Percentiles rank a stretch among this genome's conserved stretches.
Evolutionary conservation across 2,888 invertebrate species (phyloP).

Genomic region (Tyria jacobaeae): DNA sequence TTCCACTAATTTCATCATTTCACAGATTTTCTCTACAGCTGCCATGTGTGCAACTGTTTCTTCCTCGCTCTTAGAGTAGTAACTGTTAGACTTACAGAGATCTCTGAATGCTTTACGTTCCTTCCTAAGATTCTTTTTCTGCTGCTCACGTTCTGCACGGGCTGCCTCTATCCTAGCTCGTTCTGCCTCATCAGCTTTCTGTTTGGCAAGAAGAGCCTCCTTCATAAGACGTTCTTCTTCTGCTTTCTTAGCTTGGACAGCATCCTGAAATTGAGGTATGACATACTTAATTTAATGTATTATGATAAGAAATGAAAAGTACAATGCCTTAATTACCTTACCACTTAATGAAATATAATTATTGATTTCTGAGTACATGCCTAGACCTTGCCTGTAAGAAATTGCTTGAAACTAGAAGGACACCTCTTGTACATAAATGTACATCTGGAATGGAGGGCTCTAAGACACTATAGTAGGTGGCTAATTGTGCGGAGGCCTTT

Average conservation of each 20-base stretch:
- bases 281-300: neutral
- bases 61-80: slow-evolving; percentile 90
- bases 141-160: slow-evolving; percentile 94
- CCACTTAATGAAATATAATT: no score
- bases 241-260: slow-evolving; percentile 92
- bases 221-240: slow-evolving; percentile 92
- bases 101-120: slow-evolving; percentile 94
- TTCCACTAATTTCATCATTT: slow-evolving; percentile 90
- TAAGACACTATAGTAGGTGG: no score
- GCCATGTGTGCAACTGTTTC: slow-evolving; percentile 94
- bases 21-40: slow-evolving; percentile 96
- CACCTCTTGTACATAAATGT: no score
- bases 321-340: no score
- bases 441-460: no score
- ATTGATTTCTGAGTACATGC: no score
- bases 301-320: no score
- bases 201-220: slow-evolving; percentile 91
- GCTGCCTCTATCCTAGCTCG: slow-evolving; percentile 93
- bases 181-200: slow-evolving; percentile 93
- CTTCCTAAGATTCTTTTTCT: slow-evolving; percentile 94
- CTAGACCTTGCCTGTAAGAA: no score
- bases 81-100: slow-evolving; percentile 92
- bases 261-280: slow-evolving; percentile 83
- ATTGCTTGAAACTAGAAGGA: no score
- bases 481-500: no score